Base-by-base conservation (phyloP, 2,797 vertebrate genomes). In the Cyprinella venusta region DNA sequence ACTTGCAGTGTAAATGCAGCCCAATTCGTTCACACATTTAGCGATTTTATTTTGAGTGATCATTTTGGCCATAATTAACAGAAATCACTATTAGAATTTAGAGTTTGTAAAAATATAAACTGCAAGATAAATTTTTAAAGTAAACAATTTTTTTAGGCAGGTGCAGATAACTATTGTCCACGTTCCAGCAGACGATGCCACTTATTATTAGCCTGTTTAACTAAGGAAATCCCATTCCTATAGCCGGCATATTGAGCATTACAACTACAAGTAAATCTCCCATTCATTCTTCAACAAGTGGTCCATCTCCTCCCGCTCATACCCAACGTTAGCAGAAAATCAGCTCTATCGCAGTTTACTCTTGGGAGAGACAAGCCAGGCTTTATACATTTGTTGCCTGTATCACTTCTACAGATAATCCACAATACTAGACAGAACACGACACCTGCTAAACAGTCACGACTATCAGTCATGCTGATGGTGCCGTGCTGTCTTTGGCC, bases 381-480 rank as follows among this genome's bases (percentile, higher is more conserved):
- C 81, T 83, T 78, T 83, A 71, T 63, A 33, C 38, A 68, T 76
- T 77, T 68, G 72, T 36, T 76, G 36, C 74, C 74, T 59, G 72
- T 83, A 78, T 83, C 81, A 71, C 38, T 70, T 70, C 81, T 61
- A 71, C 64, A 78, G 81, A 83, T 83, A 83, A 83, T 77, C 81
- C 52, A 83, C 75, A 69, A 76, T 50, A 77, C 72, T 77, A 69
- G 74, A 76, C 74, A 78, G 75, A 83, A 83, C 81, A 83, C 6
- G 65, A 83, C 81, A 83, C 75, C 81, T 61, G 18, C 52, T 70
- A 70, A 77, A 69, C 64, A 69, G 72, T 83, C 52, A 69, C 54
- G 42, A 69, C 81, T 59, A 77, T 83, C 81, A 63, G 81, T 70
- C 1, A 8, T 24, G 54, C 65, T 70, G 75, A 77, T 78, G 81